phyloP scores from a whole-genome alignment of 2,113 vertebrate species.

The Oostethus manadensis region DNA sequence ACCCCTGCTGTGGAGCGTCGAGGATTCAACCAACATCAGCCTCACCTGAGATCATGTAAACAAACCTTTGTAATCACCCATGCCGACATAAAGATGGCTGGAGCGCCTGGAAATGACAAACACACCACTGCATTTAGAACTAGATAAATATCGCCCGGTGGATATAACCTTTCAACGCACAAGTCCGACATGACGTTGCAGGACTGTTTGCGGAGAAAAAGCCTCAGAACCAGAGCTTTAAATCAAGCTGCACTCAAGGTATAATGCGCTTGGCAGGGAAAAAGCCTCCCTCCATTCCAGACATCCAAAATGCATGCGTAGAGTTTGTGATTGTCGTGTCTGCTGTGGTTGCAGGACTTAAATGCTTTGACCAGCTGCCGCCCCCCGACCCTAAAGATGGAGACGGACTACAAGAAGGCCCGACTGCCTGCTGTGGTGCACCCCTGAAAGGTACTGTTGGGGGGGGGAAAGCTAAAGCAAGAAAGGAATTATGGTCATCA shows the following conservation, averaged over 20 bases:
- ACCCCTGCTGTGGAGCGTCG: background rate
- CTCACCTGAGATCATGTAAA: slow-evolving; percentile 82
- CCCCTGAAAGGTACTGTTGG: background rate
- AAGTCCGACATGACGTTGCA: no score
- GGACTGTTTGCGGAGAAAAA: no score
- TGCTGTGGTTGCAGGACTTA: background rate
- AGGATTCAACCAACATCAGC: slow-evolving; percentile 4
- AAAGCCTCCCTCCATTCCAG: background rate
- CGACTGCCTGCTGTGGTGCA: background rate
- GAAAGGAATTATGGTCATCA: no score
- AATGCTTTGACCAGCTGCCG: slow-evolving; percentile 2
- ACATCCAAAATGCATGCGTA: background rate
- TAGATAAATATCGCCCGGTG: slow-evolving; percentile 20
- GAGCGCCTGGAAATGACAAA: slow-evolving; percentile 75
- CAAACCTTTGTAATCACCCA: slow-evolving; percentile 82
- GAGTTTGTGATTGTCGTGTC: background rate
- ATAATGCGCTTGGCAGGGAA: no score
- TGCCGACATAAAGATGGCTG: slow-evolving; percentile 80
- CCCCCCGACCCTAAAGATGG: slow-evolving; percentile 30
- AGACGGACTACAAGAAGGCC: background rate
- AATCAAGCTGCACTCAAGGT: no score
- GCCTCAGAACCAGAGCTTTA: no score
- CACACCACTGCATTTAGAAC: no score
- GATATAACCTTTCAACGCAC: background rate
- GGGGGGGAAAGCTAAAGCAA: no score